phyloP scores from a whole-genome alignment of 1,140 invertebrate genomes.

The Chionoecetes opilio region DNA sequence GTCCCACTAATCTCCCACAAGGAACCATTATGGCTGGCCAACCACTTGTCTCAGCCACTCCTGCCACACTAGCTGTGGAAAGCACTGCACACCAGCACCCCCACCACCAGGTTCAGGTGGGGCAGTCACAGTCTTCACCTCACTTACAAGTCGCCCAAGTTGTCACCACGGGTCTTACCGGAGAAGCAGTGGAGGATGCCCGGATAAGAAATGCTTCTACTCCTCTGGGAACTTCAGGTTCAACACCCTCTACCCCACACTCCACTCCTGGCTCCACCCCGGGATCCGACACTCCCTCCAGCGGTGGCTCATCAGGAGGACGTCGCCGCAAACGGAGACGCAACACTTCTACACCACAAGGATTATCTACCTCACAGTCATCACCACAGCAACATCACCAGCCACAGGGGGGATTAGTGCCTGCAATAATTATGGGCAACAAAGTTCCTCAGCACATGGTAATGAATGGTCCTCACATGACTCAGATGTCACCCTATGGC shows the following conservation, averaged over 20 bases:
- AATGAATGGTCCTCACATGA: conserved; percentile 78
- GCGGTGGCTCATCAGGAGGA: conserved; percentile 72
- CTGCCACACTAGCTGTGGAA: conserved; percentile 71
- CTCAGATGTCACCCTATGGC: conserved; percentile 78
- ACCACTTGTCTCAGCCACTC: conserved; percentile 70
- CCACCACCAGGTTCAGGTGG: conserved; percentile 63
- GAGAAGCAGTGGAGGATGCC: conserved; percentile 73
- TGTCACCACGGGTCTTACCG: conserved; percentile 71
- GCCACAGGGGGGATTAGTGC: conserved; percentile 76
- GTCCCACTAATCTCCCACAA: conserved; percentile 72
- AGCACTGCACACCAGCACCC: conserved; percentile 68
- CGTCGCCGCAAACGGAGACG: conserved; percentile 77
- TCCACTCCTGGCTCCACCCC: conserved; percentile 79
- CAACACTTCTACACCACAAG: conserved; percentile 80
- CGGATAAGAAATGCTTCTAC: conserved; percentile 72
- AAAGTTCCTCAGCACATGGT: conserved; percentile 80
- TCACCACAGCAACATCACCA: conserved; percentile 77
- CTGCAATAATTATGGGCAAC: conserved; percentile 79
- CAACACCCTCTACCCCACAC: conserved; percentile 78
- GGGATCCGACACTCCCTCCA: conserved; percentile 77
- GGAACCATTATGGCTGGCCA: conserved; percentile 74
- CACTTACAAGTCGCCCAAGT: conserved; percentile 80
- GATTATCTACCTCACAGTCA: conserved; percentile 71
- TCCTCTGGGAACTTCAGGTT: conserved; percentile 67
- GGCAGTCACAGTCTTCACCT: conserved; percentile 73